phyloP scores from a whole-genome alignment of 2,797 vertebrate genomes.

The Halcyon chelicuti region DNA sequence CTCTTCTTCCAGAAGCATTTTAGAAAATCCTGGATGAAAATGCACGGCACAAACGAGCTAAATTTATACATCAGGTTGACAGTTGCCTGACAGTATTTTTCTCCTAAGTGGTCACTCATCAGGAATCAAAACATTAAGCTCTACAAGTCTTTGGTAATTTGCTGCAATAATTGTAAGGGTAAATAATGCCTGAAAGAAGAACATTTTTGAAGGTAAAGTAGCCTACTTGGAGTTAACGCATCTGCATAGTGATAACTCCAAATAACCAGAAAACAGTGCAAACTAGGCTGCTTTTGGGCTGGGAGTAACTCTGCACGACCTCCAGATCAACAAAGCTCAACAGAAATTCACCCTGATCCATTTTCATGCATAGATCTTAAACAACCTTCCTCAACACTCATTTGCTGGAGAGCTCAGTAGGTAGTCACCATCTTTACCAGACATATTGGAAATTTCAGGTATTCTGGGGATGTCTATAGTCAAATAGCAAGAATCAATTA shows the following conservation, averaged over 20 bases:
- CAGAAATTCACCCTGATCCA: not conserved
- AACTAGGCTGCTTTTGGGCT: not conserved
- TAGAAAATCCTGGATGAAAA: not conserved
- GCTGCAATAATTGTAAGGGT: not conserved
- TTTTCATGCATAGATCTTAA: not conserved
- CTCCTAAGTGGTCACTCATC: not conserved
- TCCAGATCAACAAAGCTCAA: not conserved
- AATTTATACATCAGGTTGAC: not conserved
- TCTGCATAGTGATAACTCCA: not conserved
- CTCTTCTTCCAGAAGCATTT: not conserved
- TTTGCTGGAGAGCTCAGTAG: not conserved
- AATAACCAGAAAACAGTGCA: not conserved
- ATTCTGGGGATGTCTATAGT: not conserved
- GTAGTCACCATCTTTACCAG: not conserved
- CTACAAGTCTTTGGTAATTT: not conserved
- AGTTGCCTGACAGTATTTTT: not conserved
- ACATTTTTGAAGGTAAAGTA: too few relatives aligned
- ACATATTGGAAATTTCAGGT: not conserved
- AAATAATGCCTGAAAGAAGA: not conserved
- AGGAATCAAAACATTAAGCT: not conserved
- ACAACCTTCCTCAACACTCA: not conserved
- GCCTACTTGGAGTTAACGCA: not conserved
- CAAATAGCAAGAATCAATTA: not conserved
- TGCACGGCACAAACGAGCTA: rapidly evolving
- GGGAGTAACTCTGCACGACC: not conserved